Base-by-base conservation (phyloP, 2,888 invertebrate species). In the Neoascia interrupta region DNA sequence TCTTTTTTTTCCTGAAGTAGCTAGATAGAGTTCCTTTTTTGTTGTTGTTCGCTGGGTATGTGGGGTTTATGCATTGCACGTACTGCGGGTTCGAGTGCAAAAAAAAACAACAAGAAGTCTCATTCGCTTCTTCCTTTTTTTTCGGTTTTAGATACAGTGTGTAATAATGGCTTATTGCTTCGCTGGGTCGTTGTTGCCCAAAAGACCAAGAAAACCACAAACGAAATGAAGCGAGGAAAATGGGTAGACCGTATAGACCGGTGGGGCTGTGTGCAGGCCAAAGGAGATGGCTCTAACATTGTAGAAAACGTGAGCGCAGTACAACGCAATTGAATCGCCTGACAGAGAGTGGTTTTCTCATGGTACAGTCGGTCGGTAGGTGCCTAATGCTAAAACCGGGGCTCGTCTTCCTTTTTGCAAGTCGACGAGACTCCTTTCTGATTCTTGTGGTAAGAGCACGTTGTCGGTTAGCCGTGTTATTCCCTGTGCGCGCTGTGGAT, bases 11-110 rank as follows among this genome's bases (percentile, higher is more conserved):
- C 37, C 66, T 72, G 28, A 64, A 79, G 79, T 79, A 79, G 79
- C 72, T 79, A 79, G 79, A 76, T 76, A 47, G 8, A 31, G 31
- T n/a, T 31, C 31, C 43, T 18, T 47, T 56, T 61, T 51, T 39
- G n/a, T 26, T 31, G 4, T 47, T 18, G 31, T 11, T 21, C 5
- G 8, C 36, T 51, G 54, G 63, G 31, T 61, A 43, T 63, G 54
- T 58, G 53, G 60, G 53, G 47, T 76, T 73, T 79, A 79, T 79
- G 73, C 72, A 79, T 68, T 79, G 70, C 76, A 76, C 76, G 76
- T 76, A 76, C 63, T 70, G 21, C 49, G 34, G 72, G 47, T 19
- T n/a, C 31, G 6, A 23, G 26, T 34, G 13, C n/a, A 41, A 15
- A 15, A 36, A 47, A 41, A n/a, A 16, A 13, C n/a, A n/a, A n/a